A percentile compares a stretch with the other conserved stretches of the same genome.
Conservation (phyloP, 2,113 vertebrate species). For the Aleadryas rufinucha region DNA sequence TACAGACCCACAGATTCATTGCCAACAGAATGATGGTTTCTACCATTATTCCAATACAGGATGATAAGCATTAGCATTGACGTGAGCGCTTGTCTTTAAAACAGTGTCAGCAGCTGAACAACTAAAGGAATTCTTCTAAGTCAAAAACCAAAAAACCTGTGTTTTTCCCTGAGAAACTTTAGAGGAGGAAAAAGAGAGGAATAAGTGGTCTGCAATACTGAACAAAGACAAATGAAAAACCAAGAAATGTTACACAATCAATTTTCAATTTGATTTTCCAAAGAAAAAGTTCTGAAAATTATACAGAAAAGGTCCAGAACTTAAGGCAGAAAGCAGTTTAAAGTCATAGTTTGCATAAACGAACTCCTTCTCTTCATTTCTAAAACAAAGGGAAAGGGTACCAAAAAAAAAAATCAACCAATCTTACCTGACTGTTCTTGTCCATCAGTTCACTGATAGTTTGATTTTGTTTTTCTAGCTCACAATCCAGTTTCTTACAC, state of each 20-base stretch:
- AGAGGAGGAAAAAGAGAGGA: not conserved
- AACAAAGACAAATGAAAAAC: not conserved
- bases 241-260: not conserved
- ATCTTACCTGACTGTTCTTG: constrained; percentile 77
- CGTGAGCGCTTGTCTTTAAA: not conserved
- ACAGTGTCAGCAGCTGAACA: not conserved
- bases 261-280: not conserved
- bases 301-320: not conserved
- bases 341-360: not conserved
- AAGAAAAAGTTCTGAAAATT: not conserved
- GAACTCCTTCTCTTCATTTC: not conserved
- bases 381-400: not conserved
- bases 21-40: not conserved
- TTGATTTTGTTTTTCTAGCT: constrained; percentile 77
- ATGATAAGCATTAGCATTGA: not conserved
- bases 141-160: not conserved
- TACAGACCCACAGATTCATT: not conserved
- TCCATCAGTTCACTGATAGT: constrained; percentile 64
- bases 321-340: not conserved
- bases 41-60: not conserved
- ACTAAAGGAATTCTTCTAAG: not conserved
- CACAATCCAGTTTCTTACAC: constrained; percentile 80
- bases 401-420: not conserved
- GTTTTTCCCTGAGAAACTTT: not conserved
- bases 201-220: not conserved